These are phyloP conservation scores for Meteorus sp. DNA, from an alignment of 1,140 invertebrate genomes.

Conservation along the genomic window DNA sequence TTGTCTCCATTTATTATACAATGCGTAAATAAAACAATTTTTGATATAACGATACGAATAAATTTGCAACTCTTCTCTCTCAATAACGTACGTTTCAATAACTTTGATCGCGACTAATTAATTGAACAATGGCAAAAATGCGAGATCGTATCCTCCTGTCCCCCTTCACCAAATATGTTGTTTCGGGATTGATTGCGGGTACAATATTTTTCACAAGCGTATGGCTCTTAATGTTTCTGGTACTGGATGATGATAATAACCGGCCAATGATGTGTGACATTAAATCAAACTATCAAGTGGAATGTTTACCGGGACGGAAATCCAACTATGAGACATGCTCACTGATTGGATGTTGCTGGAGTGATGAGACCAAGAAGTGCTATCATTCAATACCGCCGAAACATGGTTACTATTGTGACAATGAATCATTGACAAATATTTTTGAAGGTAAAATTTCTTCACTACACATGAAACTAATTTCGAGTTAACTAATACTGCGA, in stretches of 20 bases:
- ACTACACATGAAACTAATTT: background rate
- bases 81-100: background rate
- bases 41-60: too few species aligned
- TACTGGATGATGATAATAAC: constrained; percentile 3
- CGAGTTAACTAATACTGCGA: background rate
- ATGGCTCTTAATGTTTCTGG: constrained; percentile 22
- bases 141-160: constrained; percentile 25
- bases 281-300: constrained; percentile 26
- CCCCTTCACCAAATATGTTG: constrained; percentile 30
- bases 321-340: constrained; percentile 23
- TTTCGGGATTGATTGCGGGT: constrained; percentile 29
- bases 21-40: too few species aligned
- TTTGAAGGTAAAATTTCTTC: constrained; percentile 13
- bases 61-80: too few species aligned
- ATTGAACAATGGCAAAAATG: constrained; percentile 19
- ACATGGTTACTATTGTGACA: constrained; percentile 28
- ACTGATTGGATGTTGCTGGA: constrained; percentile 33
- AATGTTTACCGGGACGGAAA: constrained; percentile 29
- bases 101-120: background rate
- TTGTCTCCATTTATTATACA: too few species aligned
- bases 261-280: constrained; percentile 28
- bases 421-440: background rate
- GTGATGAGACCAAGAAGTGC: constrained; percentile 22
- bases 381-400: constrained; percentile 33
- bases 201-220: constrained; percentile 26